Base-by-base conservation (phyloP, 1,140 invertebrate species). In the Aethina tumida region DNA sequence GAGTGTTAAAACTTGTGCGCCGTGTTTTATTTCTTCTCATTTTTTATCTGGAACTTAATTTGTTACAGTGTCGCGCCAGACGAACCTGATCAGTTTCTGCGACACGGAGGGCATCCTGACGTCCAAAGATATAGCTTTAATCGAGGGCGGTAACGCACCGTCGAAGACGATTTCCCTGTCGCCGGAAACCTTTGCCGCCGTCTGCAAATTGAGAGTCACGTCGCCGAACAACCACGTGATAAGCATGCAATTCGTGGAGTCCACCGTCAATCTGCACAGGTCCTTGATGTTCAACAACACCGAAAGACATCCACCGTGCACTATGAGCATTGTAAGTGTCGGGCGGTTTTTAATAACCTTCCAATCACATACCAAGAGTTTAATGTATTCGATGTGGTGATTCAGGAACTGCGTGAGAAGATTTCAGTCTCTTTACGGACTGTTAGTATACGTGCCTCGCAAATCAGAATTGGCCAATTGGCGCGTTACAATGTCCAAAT, bases 291-390 rank as follows among this genome's bases (percentile, higher is more conserved):
- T 32, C 18, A 37, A 41, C 29, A 35, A 20, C 19, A 25, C 27
- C n/a, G 35, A 32, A 13, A 40, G 31, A 2, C 43, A 47, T 30
- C 35, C 46, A 3, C 24, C 38, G 3, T 54, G 52, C 20, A 33
- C 39, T 20, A 45, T 54, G 39, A 46, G 42, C 29, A 44, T 54
- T 34, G 52, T 54, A 54, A 51, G 52, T 44, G 16, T 41, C n/a
- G n/a, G n/a, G n/a, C n/a, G n/a, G n/a, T n/a, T n/a, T n/a, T n/a
- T n/a, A n/a, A n/a, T n/a, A n/a, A n/a, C n/a, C n/a, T n/a, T n/a
- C n/a, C n/a, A n/a, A n/a, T n/a, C n/a, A n/a, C n/a, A n/a, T n/a
- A n/a, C n/a, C n/a, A n/a, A n/a, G n/a, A n/a, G n/a, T n/a, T 25
- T 25, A 26, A 12, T 20, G 3, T 39, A 18, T 14, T 14, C 12